Conservation (phyloP, 2,888 invertebrate genomes). For the Pseudanteris insignis region DNA sequence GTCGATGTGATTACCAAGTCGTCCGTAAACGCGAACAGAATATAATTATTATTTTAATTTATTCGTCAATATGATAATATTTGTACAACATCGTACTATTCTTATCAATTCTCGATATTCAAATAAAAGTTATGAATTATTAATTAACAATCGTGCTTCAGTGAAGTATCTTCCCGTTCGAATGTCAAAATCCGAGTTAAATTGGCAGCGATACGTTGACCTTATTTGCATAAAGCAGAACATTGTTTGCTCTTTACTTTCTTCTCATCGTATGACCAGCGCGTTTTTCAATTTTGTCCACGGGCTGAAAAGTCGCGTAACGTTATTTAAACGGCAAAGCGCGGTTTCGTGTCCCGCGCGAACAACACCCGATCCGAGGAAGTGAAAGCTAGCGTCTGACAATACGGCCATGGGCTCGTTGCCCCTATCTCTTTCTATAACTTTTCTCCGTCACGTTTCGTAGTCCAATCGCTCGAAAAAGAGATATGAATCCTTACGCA, state of each 20-base stretch:
- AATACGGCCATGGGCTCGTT: slow-evolving; percentile 54
- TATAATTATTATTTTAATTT: too few relatives aligned
- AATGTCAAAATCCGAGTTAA: slow-evolving; percentile 12
- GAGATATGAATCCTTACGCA: slow-evolving; percentile 28
- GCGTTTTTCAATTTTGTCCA: slow-evolving; percentile 7
- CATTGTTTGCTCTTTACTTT: slow-evolving; percentile 6
- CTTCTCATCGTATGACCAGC: slow-evolving; percentile 10
- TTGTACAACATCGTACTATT: too few relatives aligned
- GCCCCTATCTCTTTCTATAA: slow-evolving; percentile 14
- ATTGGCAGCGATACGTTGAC: slow-evolving; percentile 14
- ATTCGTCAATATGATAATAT: too few relatives aligned
- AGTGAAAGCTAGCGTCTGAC: slow-evolving; percentile 60
- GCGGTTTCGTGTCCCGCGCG: slow-evolving; percentile 28
- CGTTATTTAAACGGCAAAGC: slow-evolving; percentile 9
- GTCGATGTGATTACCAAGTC: too few relatives aligned
- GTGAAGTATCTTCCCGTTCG: slow-evolving; percentile 1
- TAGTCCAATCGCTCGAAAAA: slow-evolving; percentile 25
- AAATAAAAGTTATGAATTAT: slow-evolving; percentile 11
- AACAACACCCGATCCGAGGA: slow-evolving; percentile 48
- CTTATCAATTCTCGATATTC: too few relatives aligned
- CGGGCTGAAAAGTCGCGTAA: slow-evolving; percentile 19
- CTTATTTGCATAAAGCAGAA: slow-evolving; percentile 16
- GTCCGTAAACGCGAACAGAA: too few relatives aligned
- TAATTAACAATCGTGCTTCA: slow-evolving; percentile 6
- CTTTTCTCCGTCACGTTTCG: slow-evolving; percentile 36